Conservation (phyloP, 2,797 vertebrate genomes). For the Decapterus maruadsi region DNA sequence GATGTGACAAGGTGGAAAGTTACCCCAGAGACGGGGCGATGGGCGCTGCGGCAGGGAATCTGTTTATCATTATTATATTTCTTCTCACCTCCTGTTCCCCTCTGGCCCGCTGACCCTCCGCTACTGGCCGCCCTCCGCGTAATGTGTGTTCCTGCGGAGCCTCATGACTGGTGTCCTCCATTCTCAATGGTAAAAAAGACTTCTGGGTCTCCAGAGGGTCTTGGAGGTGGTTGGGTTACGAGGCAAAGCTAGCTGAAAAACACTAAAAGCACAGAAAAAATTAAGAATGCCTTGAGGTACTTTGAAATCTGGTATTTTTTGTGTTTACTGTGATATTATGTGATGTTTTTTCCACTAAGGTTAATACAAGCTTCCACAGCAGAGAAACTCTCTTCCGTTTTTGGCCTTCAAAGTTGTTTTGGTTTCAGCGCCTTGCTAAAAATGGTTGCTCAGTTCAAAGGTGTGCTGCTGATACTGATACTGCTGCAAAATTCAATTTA, state of each 20-base stretch:
- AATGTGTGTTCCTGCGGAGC: constrained; percentile 52
- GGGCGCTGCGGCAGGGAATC: constrained; percentile 51
- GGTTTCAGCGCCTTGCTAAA: not conserved
- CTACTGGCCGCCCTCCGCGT: constrained; percentile 15
- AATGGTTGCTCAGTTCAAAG: not conserved
- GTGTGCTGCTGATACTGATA: not conserved
- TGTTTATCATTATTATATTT: constrained; percentile 79
- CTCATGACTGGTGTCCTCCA: constrained; percentile 67
- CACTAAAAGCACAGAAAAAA: constrained; percentile 7
- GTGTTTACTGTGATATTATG: not conserved
- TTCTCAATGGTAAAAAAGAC: constrained; percentile 46
- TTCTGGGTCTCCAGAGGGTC: constrained; percentile 49
- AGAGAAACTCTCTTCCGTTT: not conserved
- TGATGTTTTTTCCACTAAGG: not conserved
- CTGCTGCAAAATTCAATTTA: constrained; percentile 8
- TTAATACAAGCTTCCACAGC: not conserved
- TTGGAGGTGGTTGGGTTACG: constrained; percentile 32
- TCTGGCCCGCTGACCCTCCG: constrained; percentile 63
- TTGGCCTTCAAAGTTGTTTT: not conserved
- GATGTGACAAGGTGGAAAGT: constrained; percentile 78
- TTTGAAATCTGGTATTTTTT: not conserved
- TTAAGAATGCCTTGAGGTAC: not conserved
- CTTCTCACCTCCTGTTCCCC: constrained; percentile 60
- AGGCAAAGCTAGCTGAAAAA: constrained; percentile 22
- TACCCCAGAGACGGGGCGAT: constrained; percentile 71